Evolutionary conservation across 2,888 invertebrate genomes (phyloP), one percentile per base, ranked within the genome.

Genomic region (Drosophila recens): DNA sequence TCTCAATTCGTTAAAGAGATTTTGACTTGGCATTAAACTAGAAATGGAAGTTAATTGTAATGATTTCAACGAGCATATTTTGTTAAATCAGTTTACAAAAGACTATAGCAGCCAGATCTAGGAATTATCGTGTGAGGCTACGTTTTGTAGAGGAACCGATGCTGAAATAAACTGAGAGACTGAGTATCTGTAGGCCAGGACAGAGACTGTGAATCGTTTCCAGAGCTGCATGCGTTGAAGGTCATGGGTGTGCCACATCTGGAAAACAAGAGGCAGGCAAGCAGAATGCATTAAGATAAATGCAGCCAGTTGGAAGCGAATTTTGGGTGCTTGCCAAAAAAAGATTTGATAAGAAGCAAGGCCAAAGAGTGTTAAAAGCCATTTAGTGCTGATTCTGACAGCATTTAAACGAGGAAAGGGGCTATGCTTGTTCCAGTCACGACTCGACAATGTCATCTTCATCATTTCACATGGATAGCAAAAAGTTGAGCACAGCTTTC

Each of bases 381-480:
- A 67, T 57, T 59, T 74, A 58, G 53, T 48, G 48, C 67, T 82
- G 85, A 66, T 72, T 80, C 63, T 67, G 78, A 75, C 80, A 82
- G 72, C 54, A 51, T 58, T 46, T 48, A 20, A 66, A 48, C 9
- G 6, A 34, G 3, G 8, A n/a, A 4, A 23, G n/a, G 6, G 30
- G n/a, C 30, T 11, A 10, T 13, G 52, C 17, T 20, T n/a, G 13
- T n/a, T 48, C 9, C 13, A 45, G 15, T 23, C 45, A 33, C 11
- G 40, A 46, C 15, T 27, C 30, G 30, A 34, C 59, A 59, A 30
- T 51, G 40, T 23, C 40, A 51, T 30, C 30, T 58, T 49, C 6
- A 23, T 42, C 59, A 33, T 20, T 30, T 33, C 15, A 49, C 23
- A 27, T 61, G 61, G 30, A 51, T 61, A 59, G 40, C 45, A 46